Base-by-base conservation (phyloP, 2,113 vertebrate species). In the Columba livia region DNA sequence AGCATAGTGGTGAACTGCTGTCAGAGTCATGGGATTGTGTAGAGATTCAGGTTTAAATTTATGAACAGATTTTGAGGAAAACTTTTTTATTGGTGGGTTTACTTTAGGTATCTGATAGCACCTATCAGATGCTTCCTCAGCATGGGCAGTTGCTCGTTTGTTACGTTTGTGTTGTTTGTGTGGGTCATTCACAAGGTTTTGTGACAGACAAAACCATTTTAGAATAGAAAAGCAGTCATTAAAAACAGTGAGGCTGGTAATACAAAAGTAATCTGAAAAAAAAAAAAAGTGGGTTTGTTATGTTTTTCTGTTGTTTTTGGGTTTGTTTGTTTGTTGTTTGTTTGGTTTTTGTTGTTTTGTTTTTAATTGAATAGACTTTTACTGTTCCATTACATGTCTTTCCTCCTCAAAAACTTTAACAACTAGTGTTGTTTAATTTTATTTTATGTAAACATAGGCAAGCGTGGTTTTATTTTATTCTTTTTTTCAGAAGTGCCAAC, bases 401-500 rank as follows among this genome's bases (percentile, higher is more conserved):
- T 56, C 2, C 4, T 2, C 6, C 2, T 72, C 11, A 44, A 34
- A 78, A 72, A 50, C 9, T 38, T 58, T 38, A 77, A 58, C 61
- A 32, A n/a, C 12, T 77, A 8, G 1, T 18, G n/a, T 54, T 31
- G 12, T 12, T 71, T 61, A 21, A 16, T 72, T 86, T 53, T 50
- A 25, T 75, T 70, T 58, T 36, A 26, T 26, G 13, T 65, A 60
- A 70, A 11, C 3, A 2, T 36, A 40, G n/a, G 36, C 24, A 79
- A 61, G n/a, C 0, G 0, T 29, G 25, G 4, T 25, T 58, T 50
- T 58, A 40, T 25, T 24, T 18, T 48, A 24, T 28, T 5, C 23
- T 25, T 26, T 8, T 9, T 36, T 14, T 24, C 13, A 8, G 11
- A 48, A 56, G 7, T 54, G 15, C 36, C 15, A 38, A 1, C 10